Base-by-base conservation (phyloP, 2,797 vertebrate species). In the Melanotaenia pygmaea region DNA sequence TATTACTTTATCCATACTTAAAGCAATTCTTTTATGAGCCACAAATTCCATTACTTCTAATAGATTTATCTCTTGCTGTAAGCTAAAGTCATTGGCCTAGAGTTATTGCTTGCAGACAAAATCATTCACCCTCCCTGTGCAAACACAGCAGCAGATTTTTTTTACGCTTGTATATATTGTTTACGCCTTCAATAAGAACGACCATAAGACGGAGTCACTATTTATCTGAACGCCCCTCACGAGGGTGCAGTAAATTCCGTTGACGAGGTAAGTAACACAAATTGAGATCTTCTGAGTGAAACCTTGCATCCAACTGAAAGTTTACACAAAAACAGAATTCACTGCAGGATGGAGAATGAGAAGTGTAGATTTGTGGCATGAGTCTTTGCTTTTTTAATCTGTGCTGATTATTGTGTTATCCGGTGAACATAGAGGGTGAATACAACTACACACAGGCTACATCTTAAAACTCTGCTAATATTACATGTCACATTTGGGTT, bases 151-250 rank as follows among this genome's bases (percentile, higher is more conserved):
- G 11, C 20, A 38, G 57, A 51, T 79, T 80, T 56, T 74, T 74
- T 68, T 13, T 6, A 13, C 26, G 30, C 67, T 75, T 74, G 84
- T 51, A 45, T n/a, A 47, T 47, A 34, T 81, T 74, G 63, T 87
- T 86, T 86, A 88, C 57, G 59, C 64, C 82, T 85, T 88, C 85
- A 85, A 88, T 88, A 86, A 88, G 70, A 12, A 20, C 24, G 2
- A 64, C 54, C 59, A 32, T 81, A 72, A 87, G 45, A 86, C 50
- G 26, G 58, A 82, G 45, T 53, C 14, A 3, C 43, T 62, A 26
- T 66, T 20, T 61, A 22, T 81, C 72, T 14, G 18, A 74, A 59
- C 56, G 51, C 56, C 67, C 57, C 8, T 79, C 56, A 38, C 57
- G 5, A 24, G 64, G 74, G 73, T 20, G 30, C 38, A 0, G 45